Evolutionary conservation across 2,113 vertebrate genomes (phyloP), one percentile per base, ranked within the genome.

Genomic region (Cavia aperea): DNA sequence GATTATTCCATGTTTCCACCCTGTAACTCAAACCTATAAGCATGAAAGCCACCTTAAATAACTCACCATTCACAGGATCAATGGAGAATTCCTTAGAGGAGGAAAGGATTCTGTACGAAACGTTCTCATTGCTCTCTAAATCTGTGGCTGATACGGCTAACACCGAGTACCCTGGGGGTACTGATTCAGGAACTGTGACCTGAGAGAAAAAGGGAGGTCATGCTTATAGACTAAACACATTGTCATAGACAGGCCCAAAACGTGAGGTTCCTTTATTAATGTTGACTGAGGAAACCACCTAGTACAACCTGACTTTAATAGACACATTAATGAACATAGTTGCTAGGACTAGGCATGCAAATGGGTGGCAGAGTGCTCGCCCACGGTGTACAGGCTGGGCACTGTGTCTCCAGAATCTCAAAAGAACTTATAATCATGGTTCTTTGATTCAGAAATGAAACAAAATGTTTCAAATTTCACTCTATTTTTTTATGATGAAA

Each of bases 91-190:
- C 97, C 88, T 97, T 96, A 65, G 96, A 93, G 79, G 98, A 97
- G 31, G 98, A 97, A 26, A 99, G 96, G 51, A 99, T 98, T 96
- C 97, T 98, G 96, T 99, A 99, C 81, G 97, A 97, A 97, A 99
- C 92, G 49, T 97, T 96, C 73, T 98, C 97, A 46, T 98, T 98
- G 73, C 93, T 95, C 56, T 97, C 98, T 0, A 97, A 96, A 95
- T 99, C 99, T 2, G 94, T 97, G 73, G 99, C 98, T n/a, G 96
- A 97, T 72, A 99, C 96, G 0, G 98, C 97, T 94, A 98, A 86
- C 92, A 99, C 91, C 60, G 96, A 92, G 3, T 95, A 93, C 94
- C 97, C 96, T 72, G 95, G 31, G 51, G 98, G 90, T 81, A 96
- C 95, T 31, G 95, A 78, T 86, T 99, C 98, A 33, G 98, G 97